Evolutionary conservation across 2,797 vertebrate species (phyloP).

Genomic region (Vireo griseus): DNA sequence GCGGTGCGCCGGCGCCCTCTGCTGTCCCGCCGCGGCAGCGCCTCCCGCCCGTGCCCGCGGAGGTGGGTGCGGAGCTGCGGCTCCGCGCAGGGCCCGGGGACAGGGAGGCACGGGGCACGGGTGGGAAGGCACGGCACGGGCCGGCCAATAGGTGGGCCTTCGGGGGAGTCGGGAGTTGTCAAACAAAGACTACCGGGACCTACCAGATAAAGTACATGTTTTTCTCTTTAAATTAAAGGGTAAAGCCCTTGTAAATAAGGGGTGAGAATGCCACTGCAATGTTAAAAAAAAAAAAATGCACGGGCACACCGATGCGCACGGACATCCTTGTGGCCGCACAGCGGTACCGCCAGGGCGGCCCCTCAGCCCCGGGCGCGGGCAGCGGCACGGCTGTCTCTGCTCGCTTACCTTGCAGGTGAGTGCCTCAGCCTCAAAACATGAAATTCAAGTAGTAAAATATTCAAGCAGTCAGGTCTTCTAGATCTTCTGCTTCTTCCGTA

Average conservation of each 20-base stretch:
- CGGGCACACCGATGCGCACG: accelerated
- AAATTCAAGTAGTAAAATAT: not conserved
- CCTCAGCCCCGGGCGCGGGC: not conserved
- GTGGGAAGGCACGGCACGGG: accelerated
- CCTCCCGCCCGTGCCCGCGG: not conserved
- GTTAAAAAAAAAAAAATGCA: too few species aligned
- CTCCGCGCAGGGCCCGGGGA: not conserved
- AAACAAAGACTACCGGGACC: accelerated
- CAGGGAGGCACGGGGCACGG: accelerated
- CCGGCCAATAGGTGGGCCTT: accelerated
- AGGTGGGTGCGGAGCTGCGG: not conserved
- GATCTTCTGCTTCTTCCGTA: not conserved
- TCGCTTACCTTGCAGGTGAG: not conserved
- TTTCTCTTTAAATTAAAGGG: not conserved
- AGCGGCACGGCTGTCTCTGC: not conserved
- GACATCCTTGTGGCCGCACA: accelerated
- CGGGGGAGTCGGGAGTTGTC: accelerated
- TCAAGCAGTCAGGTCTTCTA: not conserved
- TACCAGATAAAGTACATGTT: accelerated
- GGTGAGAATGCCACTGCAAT: not conserved
- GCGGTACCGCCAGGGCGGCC: accelerated
- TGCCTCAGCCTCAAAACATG: not conserved
- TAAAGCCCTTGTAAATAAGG: not conserved
- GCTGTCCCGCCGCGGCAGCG: not conserved
- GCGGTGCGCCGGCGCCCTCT: not conserved